Evolutionary conservation across 2,797 vertebrate species (phyloP).

Genomic region (Tapirus indicus): DNA sequence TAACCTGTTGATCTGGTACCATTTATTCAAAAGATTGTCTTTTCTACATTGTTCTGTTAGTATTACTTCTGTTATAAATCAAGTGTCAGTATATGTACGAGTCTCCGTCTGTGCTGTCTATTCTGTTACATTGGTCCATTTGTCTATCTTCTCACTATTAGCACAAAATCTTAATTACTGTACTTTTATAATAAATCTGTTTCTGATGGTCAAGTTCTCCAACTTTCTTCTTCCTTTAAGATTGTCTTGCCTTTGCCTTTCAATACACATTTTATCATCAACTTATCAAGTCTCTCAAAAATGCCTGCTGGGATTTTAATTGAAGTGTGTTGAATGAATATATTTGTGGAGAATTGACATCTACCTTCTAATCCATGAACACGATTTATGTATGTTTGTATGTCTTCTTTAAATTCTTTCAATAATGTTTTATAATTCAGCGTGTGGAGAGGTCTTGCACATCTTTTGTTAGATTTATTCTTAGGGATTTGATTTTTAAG

Average conservation of each 20-base stretch:
- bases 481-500: neutral
- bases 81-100: neutral
- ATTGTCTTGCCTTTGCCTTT: neutral
- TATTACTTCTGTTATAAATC: neutral
- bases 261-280: neutral
- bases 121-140: neutral
- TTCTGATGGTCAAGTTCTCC: neutral
- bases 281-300: neutral
- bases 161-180: neutral
- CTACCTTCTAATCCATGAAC: neutral
- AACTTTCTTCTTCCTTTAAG: neutral
- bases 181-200: neutral
- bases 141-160: neutral
- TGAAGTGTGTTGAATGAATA: neutral
- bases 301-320: neutral
- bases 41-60: neutral
- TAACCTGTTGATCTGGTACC: neutral
- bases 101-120: neutral
- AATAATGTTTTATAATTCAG: neutral
- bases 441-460: neutral
- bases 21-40: neutral
- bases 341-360: neutral
- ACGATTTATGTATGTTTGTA: neutral
- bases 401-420: neutral
- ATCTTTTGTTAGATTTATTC: neutral